A percentile compares a stretch with the other conserved stretches of the same genome.
These are phyloP conservation scores for Galerucella calmariensis DNA, from an alignment of 2,888 invertebrate species.

Conservation along the genomic window DNA sequence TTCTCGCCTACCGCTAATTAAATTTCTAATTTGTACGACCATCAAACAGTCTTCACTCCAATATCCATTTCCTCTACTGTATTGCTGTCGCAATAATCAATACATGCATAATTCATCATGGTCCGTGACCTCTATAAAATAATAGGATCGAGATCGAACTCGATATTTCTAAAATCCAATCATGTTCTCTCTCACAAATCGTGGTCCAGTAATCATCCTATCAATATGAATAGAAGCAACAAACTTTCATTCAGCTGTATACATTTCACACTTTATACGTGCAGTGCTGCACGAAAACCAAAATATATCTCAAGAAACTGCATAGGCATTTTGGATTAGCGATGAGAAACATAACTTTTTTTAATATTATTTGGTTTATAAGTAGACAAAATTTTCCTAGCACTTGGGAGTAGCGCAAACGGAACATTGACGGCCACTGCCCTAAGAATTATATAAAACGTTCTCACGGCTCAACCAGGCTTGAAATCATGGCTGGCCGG, in stretches of 20 bases:
- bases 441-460: too few species aligned
- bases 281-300: too few species aligned
- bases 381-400: too few species aligned
- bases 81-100: not conserved
- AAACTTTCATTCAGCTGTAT: not conserved
- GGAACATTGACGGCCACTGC: too few species aligned
- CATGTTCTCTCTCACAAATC: not conserved
- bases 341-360: too few species aligned
- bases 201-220: not conserved
- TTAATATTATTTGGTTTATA: too few species aligned
- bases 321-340: too few species aligned
- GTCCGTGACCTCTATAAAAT: not conserved
- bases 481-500: too few species aligned
- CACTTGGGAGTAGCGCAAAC: too few species aligned
- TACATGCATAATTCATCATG: not conserved
- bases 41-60: not conserved
- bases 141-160: not conserved
- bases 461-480: too few species aligned
- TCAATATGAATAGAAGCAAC: not conserved
- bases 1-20: not conserved
- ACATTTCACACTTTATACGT: not conserved
- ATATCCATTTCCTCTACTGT: not conserved
- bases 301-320: too few species aligned
- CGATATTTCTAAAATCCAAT: conserved; percentile 2
- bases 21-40: not conserved